These are phyloP conservation scores for Prenolepis imparis DNA, from an alignment of 2,888 invertebrate species.

Conservation along the genomic window DNA sequence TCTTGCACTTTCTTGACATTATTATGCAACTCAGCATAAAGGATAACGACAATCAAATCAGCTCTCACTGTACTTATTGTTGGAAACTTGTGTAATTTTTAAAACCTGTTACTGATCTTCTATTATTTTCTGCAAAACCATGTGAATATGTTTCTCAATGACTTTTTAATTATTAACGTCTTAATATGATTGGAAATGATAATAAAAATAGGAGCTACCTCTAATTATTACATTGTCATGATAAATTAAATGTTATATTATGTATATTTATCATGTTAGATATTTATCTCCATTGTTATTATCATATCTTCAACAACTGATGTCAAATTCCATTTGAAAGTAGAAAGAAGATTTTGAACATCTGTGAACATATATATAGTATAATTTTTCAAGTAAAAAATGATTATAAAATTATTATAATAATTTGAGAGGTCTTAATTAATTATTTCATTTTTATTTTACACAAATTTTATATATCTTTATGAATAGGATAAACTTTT, in stretches of 20 bases:
- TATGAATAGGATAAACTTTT: background rate
- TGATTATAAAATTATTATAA: background rate
- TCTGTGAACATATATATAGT: background rate
- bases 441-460: slow-evolving; percentile 2
- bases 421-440: background rate
- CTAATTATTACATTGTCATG: background rate
- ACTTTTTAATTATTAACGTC: background rate
- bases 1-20: background rate
- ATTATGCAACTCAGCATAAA: background rate
- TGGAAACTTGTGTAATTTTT: background rate
- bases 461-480: background rate
- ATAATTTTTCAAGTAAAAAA: background rate
- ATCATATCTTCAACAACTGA: background rate
- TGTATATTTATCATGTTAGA: background rate
- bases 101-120: background rate
- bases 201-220: background rate
- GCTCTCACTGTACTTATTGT: slow-evolving; percentile 3
- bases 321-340: background rate
- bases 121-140: background rate
- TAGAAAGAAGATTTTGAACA: background rate
- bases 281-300: background rate
- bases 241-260: background rate
- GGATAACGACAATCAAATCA: background rate
- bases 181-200: background rate
- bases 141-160: background rate